These are phyloP conservation scores for Crypturellus tataupa DNA, from an alignment of 2,797 vertebrate genomes.

Conservation along the genomic window DNA sequence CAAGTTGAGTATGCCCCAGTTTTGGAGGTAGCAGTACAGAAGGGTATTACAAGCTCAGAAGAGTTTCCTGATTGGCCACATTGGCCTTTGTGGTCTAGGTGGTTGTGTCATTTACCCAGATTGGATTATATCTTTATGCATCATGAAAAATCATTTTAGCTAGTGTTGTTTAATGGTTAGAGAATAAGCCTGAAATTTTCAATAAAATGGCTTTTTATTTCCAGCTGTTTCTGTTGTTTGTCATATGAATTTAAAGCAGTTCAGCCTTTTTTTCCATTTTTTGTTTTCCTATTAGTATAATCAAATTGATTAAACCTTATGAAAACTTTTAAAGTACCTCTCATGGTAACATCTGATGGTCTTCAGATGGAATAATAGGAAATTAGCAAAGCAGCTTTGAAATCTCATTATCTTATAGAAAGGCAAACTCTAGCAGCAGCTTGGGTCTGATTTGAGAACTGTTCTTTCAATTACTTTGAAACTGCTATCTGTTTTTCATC, in stretches of 20 bases:
- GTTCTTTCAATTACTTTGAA: not conserved
- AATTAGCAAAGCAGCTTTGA: not conserved
- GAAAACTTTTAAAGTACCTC: not conserved
- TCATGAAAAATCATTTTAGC: not conserved
- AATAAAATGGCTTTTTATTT: not conserved
- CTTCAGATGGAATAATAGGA: not conserved
- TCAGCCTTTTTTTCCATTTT: not conserved
- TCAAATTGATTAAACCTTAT: not conserved
- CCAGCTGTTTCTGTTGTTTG: not conserved
- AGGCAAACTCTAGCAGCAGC: not conserved
- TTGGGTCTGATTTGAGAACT: not conserved
- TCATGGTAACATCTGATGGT: not conserved
- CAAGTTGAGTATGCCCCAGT: not conserved
- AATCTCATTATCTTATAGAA: not conserved
- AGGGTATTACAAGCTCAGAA: not conserved
- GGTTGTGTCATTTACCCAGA: not conserved
- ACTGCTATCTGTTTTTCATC: not conserved
- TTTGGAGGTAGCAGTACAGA: not conserved
- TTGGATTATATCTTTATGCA: not conserved
- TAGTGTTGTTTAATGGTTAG: not conserved
- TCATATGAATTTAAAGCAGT: not conserved
- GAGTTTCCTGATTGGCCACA: not conserved
- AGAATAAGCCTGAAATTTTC: not conserved
- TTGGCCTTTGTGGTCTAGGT: not conserved
- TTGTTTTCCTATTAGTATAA: not conserved